These are phyloP conservation scores for Erebia epiphron DNA, from an alignment of 2,888 invertebrate species.

Conservation along the genomic window DNA sequence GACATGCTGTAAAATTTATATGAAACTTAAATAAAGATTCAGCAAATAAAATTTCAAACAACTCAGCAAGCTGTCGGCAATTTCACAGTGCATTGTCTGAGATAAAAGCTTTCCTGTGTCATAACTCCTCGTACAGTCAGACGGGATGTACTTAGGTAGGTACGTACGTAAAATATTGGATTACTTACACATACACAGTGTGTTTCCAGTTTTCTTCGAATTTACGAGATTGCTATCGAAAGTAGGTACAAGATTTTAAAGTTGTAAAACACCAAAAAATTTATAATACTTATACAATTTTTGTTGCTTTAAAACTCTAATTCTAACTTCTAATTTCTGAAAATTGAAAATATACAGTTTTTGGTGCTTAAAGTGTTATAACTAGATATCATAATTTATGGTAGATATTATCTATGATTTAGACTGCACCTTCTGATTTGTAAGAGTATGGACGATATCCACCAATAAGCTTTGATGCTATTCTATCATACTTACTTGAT, in stretches of 20 bases:
- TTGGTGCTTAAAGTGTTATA: too few species aligned
- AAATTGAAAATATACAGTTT: too few species aligned
- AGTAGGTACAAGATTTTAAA: neutral
- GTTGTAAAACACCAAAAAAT: too few species aligned
- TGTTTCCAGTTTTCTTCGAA: slow-evolving; percentile 8
- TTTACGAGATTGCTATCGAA: slow-evolving; percentile 13
- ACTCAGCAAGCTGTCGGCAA: slow-evolving; percentile 32
- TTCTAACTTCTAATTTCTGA: too few species aligned
- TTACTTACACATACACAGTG: slow-evolving; percentile 13
- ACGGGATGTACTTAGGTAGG: slow-evolving; percentile 15
- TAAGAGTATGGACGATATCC: too few species aligned
- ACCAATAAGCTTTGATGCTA: too few species aligned
- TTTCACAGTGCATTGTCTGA: slow-evolving; percentile 34
- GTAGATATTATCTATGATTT: too few species aligned
- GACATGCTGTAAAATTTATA: neutral
- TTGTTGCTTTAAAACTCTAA: too few species aligned
- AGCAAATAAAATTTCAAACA: slow-evolving; percentile 32
- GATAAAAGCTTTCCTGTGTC: slow-evolving; percentile 45
- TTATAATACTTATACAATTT: too few species aligned
- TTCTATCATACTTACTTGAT: too few species aligned
- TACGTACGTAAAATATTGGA: slow-evolving; percentile 20
- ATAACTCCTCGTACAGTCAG: slow-evolving; percentile 34
- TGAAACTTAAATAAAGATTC: slow-evolving; percentile 20
- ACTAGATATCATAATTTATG: too few species aligned
- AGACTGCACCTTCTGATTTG: too few species aligned